Evolutionary conservation across 2,888 invertebrate species (phyloP), one percentile per base, ranked within the genome.

Genomic region (Amitus sp.): DNA sequence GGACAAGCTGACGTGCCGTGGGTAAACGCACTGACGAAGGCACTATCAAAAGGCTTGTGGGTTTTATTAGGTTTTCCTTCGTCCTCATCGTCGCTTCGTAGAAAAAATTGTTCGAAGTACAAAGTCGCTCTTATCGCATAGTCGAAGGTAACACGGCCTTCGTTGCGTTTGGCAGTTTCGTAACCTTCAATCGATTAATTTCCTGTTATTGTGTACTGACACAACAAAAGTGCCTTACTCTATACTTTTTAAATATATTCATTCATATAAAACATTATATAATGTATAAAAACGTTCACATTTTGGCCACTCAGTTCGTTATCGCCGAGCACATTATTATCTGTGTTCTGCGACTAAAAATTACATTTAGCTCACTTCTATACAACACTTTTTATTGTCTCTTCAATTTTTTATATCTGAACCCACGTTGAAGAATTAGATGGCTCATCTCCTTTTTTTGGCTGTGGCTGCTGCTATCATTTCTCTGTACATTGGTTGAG

Each of bases 401-500:
- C 46, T 55, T 49, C 48, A 60, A 54, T 59, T 50, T 65, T 67
- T 65, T 50, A 62, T 63, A 59, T 59, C 53, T 53, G 43, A 54
- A 58, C 58, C 53, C 61, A 61, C 34, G 51, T 34, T 15, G n/a
- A 45, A 42, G 17, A 1, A 27, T 47, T 47, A 33, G 58, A 53
- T 67, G 78, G 78, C 79, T 87, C 89, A 90, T 88, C 90, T 89
- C 84, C 90, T 86, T 78, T 88, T 87, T 73, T 89, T 87, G 65
- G 90, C 88, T 67, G 90, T 90, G 67, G 92, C 92, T 51, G 91
- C 91, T 48, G 92, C 92, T 79, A 95, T 93, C 90, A 95, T 94
- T 85, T 94, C 93, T 79, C 92, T 87, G 77, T 95, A 85, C 90
- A 94, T 92, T 55, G 95, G 94, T 82, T 94, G 93, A 40, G 95